Percentiles rank a stretch among this genome's conserved stretches.
These are phyloP conservation scores for Pseudochaenichthys georgianus DNA, from an alignment of 2,797 vertebrate species.

Conservation along the genomic window DNA sequence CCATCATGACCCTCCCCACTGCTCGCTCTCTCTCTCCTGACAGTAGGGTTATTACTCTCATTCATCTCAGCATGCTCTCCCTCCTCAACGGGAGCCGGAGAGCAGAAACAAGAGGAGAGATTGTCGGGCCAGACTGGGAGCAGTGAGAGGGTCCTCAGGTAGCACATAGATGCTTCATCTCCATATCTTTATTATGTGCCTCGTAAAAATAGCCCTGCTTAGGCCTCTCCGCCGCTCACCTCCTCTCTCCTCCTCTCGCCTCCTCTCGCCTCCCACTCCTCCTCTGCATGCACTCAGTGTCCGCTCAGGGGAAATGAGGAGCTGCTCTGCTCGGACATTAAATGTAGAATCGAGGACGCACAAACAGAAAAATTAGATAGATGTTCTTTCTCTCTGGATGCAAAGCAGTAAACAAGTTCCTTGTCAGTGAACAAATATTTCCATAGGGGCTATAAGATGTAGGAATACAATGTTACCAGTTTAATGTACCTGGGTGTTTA, in stretches of 20 bases:
- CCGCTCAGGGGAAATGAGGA: conserved; percentile 60
- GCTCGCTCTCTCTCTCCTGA: conserved; percentile 63
- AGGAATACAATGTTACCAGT: not conserved
- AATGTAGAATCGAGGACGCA: conserved; percentile 57
- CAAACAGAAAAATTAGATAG: conserved; percentile 42
- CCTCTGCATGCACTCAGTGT: conserved; percentile 60
- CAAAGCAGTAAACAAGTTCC: conserved; percentile 32
- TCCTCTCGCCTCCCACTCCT: conserved; percentile 58
- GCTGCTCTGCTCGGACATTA: conserved; percentile 57
- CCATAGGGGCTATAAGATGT: not conserved
- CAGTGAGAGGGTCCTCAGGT: conserved; percentile 66
- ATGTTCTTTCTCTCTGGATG: conserved; percentile 34
- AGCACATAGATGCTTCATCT: conserved; percentile 72
- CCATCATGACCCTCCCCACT: conserved; percentile 68
- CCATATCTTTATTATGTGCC: conserved; percentile 77
- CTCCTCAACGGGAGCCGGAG: conserved; percentile 53
- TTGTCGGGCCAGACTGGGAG: conserved; percentile 62
- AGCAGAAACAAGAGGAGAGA: conserved; percentile 62
- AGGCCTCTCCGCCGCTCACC: conserved; percentile 31
- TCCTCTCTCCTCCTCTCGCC: not conserved
- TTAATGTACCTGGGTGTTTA: not conserved
- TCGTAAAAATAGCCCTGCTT: conserved; percentile 75
- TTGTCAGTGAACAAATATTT: conserved; percentile 1
- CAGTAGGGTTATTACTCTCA: conserved; percentile 71
- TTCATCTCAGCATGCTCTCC: conserved; percentile 70